A percentile compares a stretch with the other conserved stretches of the same genome.
Evolutionary conservation across 1,140 invertebrate species (phyloP).

Genomic region (Drosophila baimaii): DNA sequence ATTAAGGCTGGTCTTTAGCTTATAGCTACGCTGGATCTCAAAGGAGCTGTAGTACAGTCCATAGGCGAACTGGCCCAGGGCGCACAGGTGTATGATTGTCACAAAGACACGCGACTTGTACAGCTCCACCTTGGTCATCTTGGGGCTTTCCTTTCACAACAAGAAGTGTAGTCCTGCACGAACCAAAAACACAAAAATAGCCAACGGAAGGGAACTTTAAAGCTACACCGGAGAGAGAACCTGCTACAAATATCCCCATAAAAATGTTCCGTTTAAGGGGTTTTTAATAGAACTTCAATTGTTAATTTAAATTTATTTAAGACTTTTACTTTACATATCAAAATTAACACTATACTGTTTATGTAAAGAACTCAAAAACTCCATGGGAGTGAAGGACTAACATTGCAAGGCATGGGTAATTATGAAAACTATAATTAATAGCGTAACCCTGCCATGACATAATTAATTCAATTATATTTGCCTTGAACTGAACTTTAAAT

Average conservation of each 20-base stretch:
- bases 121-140: conserved; percentile 84
- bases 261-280: too few relatives aligned
- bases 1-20: conserved; percentile 66
- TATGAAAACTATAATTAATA: too few relatives aligned
- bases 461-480: background rate
- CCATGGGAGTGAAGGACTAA: too few relatives aligned
- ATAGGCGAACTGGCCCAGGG: conserved; percentile 81
- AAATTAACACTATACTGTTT: too few relatives aligned
- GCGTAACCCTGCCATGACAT: too few relatives aligned
- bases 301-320: background rate
- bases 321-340: background rate
- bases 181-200: conserved; percentile 13
- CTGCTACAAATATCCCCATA: background rate
- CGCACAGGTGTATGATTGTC: conserved; percentile 81
- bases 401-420: too few relatives aligned
- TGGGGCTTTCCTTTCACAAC: conserved; percentile 19
- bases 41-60: conserved; percentile 77
- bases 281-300: too few relatives aligned
- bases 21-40: conserved; percentile 76
- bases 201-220: conserved; percentile 18
- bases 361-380: too few relatives aligned
- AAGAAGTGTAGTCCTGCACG: conserved; percentile 3
- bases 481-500: too few relatives aligned
- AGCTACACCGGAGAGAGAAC: conserved; percentile 9
- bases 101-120: conserved; percentile 83